Evolutionary conservation across 2,797 vertebrate genomes (phyloP).

Genomic region (Carcharodon carcharias): DNA sequence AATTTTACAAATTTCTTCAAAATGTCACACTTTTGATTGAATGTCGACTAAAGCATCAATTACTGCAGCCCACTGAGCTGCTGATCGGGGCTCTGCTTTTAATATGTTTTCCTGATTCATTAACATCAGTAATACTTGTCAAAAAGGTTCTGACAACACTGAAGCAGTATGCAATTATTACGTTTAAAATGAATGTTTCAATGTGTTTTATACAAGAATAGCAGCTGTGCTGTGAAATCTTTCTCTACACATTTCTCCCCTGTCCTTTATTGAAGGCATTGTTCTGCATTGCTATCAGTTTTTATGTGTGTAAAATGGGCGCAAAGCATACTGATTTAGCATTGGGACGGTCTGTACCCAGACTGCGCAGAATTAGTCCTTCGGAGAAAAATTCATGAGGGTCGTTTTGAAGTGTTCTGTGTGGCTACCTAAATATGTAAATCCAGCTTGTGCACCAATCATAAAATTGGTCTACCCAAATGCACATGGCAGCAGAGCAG

Average conservation of each 20-base stretch:
- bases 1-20: not conserved
- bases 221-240: not conserved
- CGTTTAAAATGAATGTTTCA: not conserved
- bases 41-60: not conserved
- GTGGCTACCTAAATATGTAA: not conserved
- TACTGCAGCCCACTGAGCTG: not conserved
- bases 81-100: not conserved
- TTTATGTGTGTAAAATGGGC: not conserved
- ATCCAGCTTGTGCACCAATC: not conserved
- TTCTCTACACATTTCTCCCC: not conserved
- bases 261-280: not conserved
- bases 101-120: not conserved
- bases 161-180: not conserved
- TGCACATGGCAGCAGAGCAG: not conserved
- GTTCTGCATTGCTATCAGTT: not conserved
- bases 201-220: not conserved
- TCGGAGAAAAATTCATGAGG: not conserved
- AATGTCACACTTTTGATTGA: not conserved
- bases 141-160: not conserved
- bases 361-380: too few relatives aligned
- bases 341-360: not conserved
- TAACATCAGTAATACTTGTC: conserved; percentile 10
- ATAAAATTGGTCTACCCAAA: not conserved
- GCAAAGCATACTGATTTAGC: not conserved
- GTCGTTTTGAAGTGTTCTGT: not conserved